Evolutionary conservation across 2,113 vertebrate species (phyloP).

Genomic region (Larimichthys polyactis): DNA sequence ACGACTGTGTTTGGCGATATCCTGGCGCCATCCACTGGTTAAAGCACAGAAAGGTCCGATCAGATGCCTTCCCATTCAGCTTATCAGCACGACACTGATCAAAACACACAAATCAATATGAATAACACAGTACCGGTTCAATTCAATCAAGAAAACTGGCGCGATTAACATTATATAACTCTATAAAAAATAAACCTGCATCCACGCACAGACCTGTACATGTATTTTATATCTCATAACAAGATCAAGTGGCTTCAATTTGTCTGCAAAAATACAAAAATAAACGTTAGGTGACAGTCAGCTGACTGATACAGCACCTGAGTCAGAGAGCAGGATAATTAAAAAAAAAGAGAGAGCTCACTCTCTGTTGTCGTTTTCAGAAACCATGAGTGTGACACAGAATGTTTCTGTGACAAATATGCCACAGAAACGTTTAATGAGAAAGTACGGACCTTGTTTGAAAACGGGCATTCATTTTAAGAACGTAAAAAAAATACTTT

Average conservation of each 20-base stretch:
- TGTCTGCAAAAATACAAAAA: neutral
- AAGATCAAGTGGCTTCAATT: neutral
- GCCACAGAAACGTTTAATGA: neutral
- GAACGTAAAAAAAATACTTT: neutral
- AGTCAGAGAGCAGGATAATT: neutral
- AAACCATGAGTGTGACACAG: neutral
- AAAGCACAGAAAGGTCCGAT: neutral
- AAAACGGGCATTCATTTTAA: accelerated
- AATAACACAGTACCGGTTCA: neutral
- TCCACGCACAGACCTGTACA: neutral
- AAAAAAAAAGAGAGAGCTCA: accelerated
- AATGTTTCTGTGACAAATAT: too few relatives aligned
- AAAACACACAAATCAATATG: neutral
- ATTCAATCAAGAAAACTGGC: neutral
- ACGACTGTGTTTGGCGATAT: neutral
- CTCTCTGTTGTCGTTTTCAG: constrained; percentile 19
- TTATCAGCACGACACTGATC: neutral
- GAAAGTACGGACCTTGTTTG: accelerated
- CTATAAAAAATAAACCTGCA: too few relatives aligned
- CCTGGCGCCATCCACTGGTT: constrained; percentile 44
- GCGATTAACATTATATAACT: neutral
- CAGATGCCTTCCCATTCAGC: neutral
- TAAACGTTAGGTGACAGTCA: constrained; percentile 34
- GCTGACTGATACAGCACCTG: constrained; percentile 50
- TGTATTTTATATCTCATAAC: neutral